Conservation (phyloP, 2,888 invertebrate genomes). For the Chymomyza fuscimana region DNA sequence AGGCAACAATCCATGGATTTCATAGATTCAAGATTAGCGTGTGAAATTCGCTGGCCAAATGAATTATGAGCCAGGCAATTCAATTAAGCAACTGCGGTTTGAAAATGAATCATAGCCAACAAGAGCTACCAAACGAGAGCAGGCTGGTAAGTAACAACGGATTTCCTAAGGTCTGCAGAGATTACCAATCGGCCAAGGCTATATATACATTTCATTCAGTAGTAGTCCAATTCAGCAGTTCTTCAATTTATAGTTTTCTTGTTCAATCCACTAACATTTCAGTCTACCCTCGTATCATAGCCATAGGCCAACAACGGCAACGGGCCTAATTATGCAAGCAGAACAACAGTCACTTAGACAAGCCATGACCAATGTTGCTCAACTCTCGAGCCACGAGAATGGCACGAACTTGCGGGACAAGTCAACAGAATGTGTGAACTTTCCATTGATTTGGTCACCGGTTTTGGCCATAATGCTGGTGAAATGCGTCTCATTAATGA, state of each 20-base stretch:
- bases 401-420: constrained; percentile 1
- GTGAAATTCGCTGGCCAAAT: constrained; percentile 40
- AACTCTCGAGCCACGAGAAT: neutral
- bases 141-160: too few species aligned
- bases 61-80: constrained; percentile 48
- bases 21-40: constrained; percentile 38
- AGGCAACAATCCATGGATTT: constrained; percentile 2
- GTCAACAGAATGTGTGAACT: constrained; percentile 33
- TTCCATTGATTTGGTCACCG: constrained; percentile 37
- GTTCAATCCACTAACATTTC: too few species aligned
- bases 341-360: constrained; percentile 12
- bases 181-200: too few species aligned
- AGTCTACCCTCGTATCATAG: too few species aligned
- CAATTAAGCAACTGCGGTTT: constrained; percentile 51
- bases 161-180: too few species aligned
- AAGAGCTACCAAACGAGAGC: constrained; percentile 21
- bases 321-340: constrained; percentile 3
- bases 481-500: constrained; percentile 36
- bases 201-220: too few species aligned
- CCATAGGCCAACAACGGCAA: neutral
- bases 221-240: too few species aligned
- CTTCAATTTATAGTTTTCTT: too few species aligned
- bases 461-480: constrained; percentile 30
- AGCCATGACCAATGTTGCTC: constrained; percentile 12
- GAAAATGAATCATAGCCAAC: constrained; percentile 47